Evolutionary conservation across 2,888 invertebrate species (phyloP).

Genomic region (Scaptomyza cyrtandrae): DNA sequence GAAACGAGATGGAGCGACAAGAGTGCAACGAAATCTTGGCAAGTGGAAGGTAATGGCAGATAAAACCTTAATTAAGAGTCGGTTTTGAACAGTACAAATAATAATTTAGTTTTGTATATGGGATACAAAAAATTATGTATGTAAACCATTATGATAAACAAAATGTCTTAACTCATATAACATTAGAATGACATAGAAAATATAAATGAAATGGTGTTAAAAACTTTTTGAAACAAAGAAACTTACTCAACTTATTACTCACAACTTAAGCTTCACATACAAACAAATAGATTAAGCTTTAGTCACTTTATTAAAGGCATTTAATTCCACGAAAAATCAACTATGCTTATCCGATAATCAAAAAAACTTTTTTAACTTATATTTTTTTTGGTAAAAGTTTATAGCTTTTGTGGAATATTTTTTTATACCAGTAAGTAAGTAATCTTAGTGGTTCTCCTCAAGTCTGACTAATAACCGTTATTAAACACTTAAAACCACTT

Average conservation of each 20-base stretch:
- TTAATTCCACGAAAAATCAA: neutral
- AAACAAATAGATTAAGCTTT: neutral
- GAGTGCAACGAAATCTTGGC: neutral
- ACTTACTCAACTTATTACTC: neutral
- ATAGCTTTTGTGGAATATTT: neutral
- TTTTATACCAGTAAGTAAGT: neutral
- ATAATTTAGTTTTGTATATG: too few species aligned
- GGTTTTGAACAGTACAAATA: neutral
- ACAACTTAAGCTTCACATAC: neutral
- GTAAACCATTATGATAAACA: too few species aligned
- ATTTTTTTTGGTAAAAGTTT: neutral
- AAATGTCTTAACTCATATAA: too few species aligned
- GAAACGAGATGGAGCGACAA: neutral
- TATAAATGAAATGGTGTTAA: too few species aligned
- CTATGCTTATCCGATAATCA: neutral
- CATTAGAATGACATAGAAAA: too few species aligned
- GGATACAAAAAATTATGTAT: too few species aligned
- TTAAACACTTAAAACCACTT: slow-evolving; percentile 28
- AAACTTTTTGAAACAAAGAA: neutral
- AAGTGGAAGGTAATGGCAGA: neutral
- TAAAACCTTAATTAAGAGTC: neutral
- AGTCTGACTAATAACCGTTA: neutral
- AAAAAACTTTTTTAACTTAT: neutral
- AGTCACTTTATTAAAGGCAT: neutral
- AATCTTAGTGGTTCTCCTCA: neutral